These are phyloP conservation scores for Porphyrio hochstetteri DNA, from an alignment of 2,113 vertebrate genomes.

Conservation along the genomic window DNA sequence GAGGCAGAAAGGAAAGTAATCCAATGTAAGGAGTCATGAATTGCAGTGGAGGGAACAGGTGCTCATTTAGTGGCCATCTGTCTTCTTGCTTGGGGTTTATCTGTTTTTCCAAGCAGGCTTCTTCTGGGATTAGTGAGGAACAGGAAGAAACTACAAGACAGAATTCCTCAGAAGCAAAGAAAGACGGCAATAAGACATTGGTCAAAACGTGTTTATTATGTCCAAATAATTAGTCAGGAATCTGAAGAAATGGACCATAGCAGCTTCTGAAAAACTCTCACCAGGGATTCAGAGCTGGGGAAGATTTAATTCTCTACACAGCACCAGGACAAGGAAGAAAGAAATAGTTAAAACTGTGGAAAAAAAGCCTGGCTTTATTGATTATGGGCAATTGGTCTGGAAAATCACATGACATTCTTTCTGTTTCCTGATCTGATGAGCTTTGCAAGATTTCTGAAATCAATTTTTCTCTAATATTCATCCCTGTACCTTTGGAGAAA, in stretches of 20 bases:
- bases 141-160: not conserved
- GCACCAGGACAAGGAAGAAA: not conserved
- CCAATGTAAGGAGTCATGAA: not conserved
- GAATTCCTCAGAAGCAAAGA: not conserved
- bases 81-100: not conserved
- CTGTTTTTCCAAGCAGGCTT: not conserved
- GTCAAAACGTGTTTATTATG: not conserved
- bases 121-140: not conserved
- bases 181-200: not conserved
- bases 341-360: not conserved
- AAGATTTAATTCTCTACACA: not conserved
- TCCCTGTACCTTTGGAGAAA: not conserved
- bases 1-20: not conserved
- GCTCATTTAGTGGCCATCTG: not conserved
- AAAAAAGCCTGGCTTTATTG: not conserved
- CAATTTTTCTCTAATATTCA: not conserved
- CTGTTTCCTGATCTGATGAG: not conserved
- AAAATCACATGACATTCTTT: not conserved
- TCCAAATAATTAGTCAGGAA: not conserved
- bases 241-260: not conserved
- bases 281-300: accelerated
- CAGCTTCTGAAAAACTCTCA: not conserved
- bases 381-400: not conserved
- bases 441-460: not conserved
- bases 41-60: not conserved